These are phyloP conservation scores for Struthio camelus DNA, from an alignment of 2,113 vertebrate species.

Conservation along the genomic window DNA sequence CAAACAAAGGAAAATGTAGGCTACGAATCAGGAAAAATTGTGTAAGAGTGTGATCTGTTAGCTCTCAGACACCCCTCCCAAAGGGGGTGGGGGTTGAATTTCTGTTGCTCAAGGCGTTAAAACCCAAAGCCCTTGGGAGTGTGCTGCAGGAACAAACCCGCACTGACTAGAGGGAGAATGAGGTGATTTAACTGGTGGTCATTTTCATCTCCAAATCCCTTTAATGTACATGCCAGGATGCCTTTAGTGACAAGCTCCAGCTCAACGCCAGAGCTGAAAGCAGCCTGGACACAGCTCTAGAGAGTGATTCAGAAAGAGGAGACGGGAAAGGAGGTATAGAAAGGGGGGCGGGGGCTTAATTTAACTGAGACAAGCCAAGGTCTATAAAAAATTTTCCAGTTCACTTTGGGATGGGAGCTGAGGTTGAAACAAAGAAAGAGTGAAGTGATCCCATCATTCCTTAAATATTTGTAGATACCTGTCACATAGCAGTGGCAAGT, in stretches of 20 bases:
- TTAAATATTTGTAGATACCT: conserved; percentile 30
- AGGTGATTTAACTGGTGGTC: conserved; percentile 55
- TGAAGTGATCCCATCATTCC: conserved; percentile 10
- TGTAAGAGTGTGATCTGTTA: conserved; percentile 24
- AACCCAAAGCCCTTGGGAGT: conserved; percentile 3
- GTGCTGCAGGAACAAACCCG: background rate
- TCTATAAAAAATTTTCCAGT: conserved; percentile 41
- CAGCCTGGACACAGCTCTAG: background rate
- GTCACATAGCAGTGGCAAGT: conserved; percentile 19
- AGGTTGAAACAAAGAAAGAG: conserved; percentile 36
- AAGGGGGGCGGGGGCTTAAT: background rate
- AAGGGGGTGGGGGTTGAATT: conserved; percentile 31
- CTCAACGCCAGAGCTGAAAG: background rate
- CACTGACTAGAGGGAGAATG: background rate
- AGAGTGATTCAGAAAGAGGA: conserved; percentile 36
- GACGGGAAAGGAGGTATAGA: conserved; percentile 60
- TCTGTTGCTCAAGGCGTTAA: conserved; percentile 38
- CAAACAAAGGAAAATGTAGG: conserved; percentile 61
- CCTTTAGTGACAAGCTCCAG: conserved; percentile 29
- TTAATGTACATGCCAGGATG: conserved; percentile 47
- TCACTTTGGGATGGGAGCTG: conserved; percentile 28
- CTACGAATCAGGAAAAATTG: conserved; percentile 60
- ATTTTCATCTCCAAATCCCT: conserved; percentile 51
- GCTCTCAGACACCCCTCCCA: conserved; percentile 2
- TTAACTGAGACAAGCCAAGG: conserved; percentile 39